Conservation (phyloP, 1,140 invertebrate genomes). For the Euura saliciscinereae region DNA sequence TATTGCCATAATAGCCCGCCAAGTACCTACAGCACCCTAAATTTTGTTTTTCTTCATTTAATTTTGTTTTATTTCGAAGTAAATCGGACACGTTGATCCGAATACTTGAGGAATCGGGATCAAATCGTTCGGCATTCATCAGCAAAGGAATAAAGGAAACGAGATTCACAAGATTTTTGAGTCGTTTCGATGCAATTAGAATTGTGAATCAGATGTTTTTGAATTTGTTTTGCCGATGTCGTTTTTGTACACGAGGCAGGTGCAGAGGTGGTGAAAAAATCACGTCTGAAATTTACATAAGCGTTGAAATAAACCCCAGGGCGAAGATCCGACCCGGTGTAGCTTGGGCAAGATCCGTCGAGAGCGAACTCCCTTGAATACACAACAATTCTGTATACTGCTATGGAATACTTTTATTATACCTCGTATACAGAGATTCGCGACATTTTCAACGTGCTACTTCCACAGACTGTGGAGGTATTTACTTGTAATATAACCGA, state of each 20-base stretch:
- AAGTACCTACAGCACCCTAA: no score
- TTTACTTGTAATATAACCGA: no score
- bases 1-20: no score
- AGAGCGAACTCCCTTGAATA: not conserved
- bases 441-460: not conserved
- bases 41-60: no score
- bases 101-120: no score
- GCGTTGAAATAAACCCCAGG: slow-evolving; percentile 61
- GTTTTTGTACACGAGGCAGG: slow-evolving; percentile 28
- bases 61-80: no score
- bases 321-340: slow-evolving; percentile 46
- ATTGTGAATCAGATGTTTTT: not conserved
- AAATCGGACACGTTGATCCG: no score
- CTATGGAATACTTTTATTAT: slow-evolving; percentile 47
- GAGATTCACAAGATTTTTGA: no score
- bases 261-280: slow-evolving; percentile 53
- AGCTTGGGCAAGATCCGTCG: not conserved
- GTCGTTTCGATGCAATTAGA: not conserved
- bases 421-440: not conserved
- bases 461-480: not conserved
- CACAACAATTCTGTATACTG: slow-evolving; percentile 5
- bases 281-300: slow-evolving; percentile 61
- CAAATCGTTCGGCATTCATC: no score
- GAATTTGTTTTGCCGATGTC: no score
- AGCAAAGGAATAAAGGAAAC: no score